Evolutionary conservation across 2,113 vertebrate genomes (phyloP), one percentile per base, ranked within the genome.

Genomic region (Pyrgilauda ruficollis): DNA sequence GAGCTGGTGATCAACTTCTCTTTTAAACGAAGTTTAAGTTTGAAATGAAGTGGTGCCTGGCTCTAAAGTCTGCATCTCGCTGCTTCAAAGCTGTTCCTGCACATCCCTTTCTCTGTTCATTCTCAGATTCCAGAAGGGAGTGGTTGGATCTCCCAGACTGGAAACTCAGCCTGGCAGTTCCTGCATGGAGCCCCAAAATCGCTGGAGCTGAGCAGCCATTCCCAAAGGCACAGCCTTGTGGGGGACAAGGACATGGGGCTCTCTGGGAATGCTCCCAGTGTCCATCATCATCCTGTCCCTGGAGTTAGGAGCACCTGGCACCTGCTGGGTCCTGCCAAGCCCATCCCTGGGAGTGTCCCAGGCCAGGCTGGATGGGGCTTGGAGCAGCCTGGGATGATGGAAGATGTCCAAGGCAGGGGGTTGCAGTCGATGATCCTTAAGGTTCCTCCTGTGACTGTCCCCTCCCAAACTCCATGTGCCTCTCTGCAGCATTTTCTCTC

Each of bases 241-340:
- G 68, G n/a, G 41, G 17, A 31, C 39, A 21, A 15, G 55, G 78
- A 37, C 2, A 0, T 13, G 35, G 19, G 7, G 3, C 7, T 31
- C 8, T n/a, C 26, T 33, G 73, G 31, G 47, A 24, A 19, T 43
- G 23, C 19, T 31, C 41, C 6, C 33, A 0, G 46, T 27, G 49
- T 35, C 87, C 17, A 0, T 30, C 15, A 0, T 0, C 16, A 1
- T 12, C 22, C n/a, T 63, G 43, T 59, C 47, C 41, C 67, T n/a
- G 68, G 58, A 26, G 63, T 35, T 5, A 5, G 81, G 43, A 58
- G n/a, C 18, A 8, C 18, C 4, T 68, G 62, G 49, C 43, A 69
- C 4, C 44, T 3, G 0, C 73, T 2, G 3, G 26, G 20, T 73
- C 61, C 70, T 70, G 0, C 70, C 85, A 41, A 17, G 2, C 13